These are phyloP conservation scores for Eilema depressum DNA, from an alignment of 2,888 invertebrate genomes.

Conservation along the genomic window DNA sequence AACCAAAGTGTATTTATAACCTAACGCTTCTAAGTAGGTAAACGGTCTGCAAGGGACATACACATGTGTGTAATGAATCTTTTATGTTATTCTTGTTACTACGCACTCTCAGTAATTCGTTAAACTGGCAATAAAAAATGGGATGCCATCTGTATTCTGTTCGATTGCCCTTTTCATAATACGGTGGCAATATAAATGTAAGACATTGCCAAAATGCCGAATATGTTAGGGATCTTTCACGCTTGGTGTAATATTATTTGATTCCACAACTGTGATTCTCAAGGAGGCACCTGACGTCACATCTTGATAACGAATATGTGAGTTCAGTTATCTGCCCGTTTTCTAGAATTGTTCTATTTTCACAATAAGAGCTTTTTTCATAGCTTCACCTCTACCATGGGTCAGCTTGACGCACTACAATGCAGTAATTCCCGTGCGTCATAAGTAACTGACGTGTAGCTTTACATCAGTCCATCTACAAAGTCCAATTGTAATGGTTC, in stretches of 20 bases:
- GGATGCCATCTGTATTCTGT: background rate
- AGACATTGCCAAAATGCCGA: background rate
- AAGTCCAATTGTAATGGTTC: no score
- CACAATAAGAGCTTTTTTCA: background rate
- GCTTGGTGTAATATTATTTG: background rate
- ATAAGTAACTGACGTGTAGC: no score
- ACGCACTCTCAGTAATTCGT: constrained; percentile 11
- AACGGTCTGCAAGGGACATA: background rate
- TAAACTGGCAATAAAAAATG: background rate
- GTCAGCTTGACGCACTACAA: background rate
- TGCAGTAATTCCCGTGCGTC: no score
- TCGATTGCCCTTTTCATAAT: background rate
- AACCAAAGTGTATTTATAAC: constrained; percentile 14
- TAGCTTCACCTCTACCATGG: background rate
- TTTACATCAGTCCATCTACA: no score
- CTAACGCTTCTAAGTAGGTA: constrained; percentile 5
- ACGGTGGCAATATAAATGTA: background rate
- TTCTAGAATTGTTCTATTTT: background rate
- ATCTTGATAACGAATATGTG: background rate
- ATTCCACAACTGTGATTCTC: background rate
- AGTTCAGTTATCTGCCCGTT: background rate
- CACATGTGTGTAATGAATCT: constrained; percentile 17
- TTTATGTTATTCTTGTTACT: constrained; percentile 11
- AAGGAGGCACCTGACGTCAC: background rate
- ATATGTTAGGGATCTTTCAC: background rate